These are phyloP conservation scores for Paralichthys olivaceus DNA, from an alignment of 2,113 vertebrate species.

Conservation along the genomic window DNA sequence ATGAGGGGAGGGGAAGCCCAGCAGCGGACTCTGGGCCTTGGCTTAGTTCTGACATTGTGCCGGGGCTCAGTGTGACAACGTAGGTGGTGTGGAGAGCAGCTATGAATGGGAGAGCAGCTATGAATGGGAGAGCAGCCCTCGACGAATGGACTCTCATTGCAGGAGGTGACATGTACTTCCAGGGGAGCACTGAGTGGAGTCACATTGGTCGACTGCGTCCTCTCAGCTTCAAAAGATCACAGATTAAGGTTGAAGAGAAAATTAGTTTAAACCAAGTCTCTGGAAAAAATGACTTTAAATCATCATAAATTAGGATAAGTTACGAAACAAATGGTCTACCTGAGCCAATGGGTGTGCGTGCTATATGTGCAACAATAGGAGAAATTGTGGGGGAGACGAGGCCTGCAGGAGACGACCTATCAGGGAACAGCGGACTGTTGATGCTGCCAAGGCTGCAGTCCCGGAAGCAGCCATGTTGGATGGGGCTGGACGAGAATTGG, in stretches of 20 bases:
- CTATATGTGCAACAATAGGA: conserved; percentile 85
- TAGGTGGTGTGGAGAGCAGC: conserved; percentile 84
- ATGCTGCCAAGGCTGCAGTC: conserved; percentile 91
- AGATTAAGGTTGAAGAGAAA: neutral
- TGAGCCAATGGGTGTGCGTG: conserved; percentile 84
- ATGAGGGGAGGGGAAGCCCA: conserved; percentile 82
- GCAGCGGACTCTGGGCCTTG: conserved; percentile 73
- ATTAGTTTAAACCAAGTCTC: neutral
- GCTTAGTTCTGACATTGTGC: conserved; percentile 40
- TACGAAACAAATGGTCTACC: conserved; percentile 75
- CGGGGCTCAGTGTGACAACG: conserved; percentile 27
- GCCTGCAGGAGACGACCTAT: conserved; percentile 80
- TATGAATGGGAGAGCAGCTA: conserved; percentile 90
- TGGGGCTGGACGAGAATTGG: conserved; percentile 97
- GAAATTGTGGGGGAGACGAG: conserved; percentile 88
- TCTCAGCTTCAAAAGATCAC: conserved; percentile 76
- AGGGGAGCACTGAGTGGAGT: conserved; percentile 84
- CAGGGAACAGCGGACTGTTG: conserved; percentile 85
- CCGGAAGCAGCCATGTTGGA: conserved; percentile 85
- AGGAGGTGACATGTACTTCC: conserved; percentile 68
- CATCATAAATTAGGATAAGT: neutral
- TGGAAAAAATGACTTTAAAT: neutral
- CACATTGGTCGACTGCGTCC: conserved; percentile 80
- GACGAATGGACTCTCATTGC: conserved; percentile 87
- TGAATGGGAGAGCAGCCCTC: conserved; percentile 95